A percentile compares a stretch with the other conserved stretches of the same genome.
Conservation (phyloP, 2,797 vertebrate species). For the Falco cherrug region DNA sequence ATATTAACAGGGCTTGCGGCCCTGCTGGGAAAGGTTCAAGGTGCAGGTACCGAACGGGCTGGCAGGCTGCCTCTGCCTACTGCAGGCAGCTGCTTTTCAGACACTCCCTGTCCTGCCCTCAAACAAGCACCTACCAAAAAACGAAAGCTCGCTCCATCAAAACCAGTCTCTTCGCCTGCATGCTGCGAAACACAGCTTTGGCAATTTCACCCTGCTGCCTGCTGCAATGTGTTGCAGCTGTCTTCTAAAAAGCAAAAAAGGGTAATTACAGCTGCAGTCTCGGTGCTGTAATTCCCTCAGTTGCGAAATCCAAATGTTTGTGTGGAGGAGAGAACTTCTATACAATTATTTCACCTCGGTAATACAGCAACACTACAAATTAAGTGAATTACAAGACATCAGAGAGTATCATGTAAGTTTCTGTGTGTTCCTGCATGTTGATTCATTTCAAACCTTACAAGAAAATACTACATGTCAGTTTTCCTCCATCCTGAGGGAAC, state of each 20-base stretch:
- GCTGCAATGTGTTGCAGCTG: rapidly evolving
- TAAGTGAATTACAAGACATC: not conserved
- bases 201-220: rapidly evolving
- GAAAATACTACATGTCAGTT: not conserved
- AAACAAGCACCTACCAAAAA: not conserved
- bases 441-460: not conserved
- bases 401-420: not conserved
- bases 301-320: not conserved
- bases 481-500: not conserved
- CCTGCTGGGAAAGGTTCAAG: rapidly evolving
- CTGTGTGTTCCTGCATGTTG: not conserved
- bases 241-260: not conserved
- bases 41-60: not conserved
- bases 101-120: not conserved
- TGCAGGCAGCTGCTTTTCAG: not conserved
- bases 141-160: rapidly evolving
- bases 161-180: not conserved
- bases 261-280: not conserved
- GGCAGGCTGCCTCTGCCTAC: not conserved
- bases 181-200: not conserved
- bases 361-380: not conserved
- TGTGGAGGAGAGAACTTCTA: not conserved
- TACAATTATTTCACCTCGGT: not conserved
- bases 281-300: rapidly evolving
- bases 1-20: rapidly evolving